Percentiles rank a stretch among this genome's conserved stretches.
Evolutionary conservation across 2,797 vertebrate genomes (phyloP).

Genomic region (Heliangelus exortis): DNA sequence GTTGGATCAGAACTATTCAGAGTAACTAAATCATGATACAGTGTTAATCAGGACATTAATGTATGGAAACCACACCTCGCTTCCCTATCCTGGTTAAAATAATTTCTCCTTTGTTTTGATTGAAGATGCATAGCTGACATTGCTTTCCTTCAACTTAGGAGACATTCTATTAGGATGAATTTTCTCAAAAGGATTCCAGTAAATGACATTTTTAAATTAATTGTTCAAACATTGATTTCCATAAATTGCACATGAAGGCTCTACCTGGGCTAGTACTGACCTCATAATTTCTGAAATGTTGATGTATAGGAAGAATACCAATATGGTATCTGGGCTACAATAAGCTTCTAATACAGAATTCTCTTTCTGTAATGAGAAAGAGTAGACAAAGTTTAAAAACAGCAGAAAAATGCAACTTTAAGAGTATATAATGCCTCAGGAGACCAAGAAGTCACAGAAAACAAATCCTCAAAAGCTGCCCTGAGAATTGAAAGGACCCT

Average conservation of each 20-base stretch:
- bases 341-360: background rate
- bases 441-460: background rate
- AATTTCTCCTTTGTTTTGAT: slow-evolving; percentile 1
- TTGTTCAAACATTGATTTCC: background rate
- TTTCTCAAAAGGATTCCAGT: background rate
- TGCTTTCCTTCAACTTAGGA: background rate
- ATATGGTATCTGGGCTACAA: background rate
- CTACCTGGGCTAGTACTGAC: background rate
- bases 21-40: slow-evolving; percentile 28
- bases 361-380: background rate
- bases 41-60: background rate
- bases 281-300: background rate
- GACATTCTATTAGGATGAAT: background rate
- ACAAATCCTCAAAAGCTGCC: background rate
- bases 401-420: background rate
- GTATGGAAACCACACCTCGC: slow-evolving; percentile 1
- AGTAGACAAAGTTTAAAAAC: background rate
- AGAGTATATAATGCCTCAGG: background rate
- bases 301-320: background rate
- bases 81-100: background rate
- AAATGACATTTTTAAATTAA: background rate
- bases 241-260: background rate
- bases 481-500: background rate
- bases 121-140: background rate
- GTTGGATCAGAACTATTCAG: slow-evolving; percentile 38